Base-by-base conservation (phyloP, 2,797 vertebrate genomes). In the Microhierax caerulescens region DNA sequence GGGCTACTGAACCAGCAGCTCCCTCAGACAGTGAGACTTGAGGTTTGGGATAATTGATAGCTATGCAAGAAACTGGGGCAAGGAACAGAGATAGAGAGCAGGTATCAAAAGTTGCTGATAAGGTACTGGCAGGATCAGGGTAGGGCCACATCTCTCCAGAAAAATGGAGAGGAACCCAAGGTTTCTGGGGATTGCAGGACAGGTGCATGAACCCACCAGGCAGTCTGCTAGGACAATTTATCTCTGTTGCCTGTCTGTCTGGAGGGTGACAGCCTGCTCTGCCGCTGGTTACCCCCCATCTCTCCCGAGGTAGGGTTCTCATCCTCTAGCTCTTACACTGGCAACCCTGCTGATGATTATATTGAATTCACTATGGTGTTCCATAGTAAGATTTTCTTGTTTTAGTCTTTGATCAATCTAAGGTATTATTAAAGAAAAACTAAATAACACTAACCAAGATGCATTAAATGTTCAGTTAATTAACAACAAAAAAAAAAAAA, bases 161-260 rank as follows among this genome's bases (percentile, higher is more conserved):
- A 63, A 32, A 82, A 32, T 13, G 10, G 28, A 73, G 41, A 67
- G 48, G 24, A 77, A 32, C 5, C 2, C 13, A 20, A 5, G 5
- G 22, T 92, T 80, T 51, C 37, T 60, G 76, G 28, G 19, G 11
- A 17, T 14, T 76, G 7, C 28, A 20, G 22, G 28, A 41, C 13
- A 9, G 1, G 1, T 4, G 2, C 6, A 2, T 69, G 64, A 47
- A 51, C 22, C 27, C 64, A 36, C 2, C 30, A 21, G 41, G 54
- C 17, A 41, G 8, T 32, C 67, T 82, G 18, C 85, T 32, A 2
- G 2, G 30, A 25, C 4, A 32, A 24, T 19, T 65, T 27, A 9
- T 17, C 13, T 68, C 7, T 28, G 14, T 34, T 39, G 10, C 30
- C 34, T 22, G 9, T 74, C 25, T 1, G 0, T 73, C 18, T 47